Evolutionary conservation across 2,113 vertebrate genomes (phyloP).

Genomic region (Leucopternis melanops): DNA sequence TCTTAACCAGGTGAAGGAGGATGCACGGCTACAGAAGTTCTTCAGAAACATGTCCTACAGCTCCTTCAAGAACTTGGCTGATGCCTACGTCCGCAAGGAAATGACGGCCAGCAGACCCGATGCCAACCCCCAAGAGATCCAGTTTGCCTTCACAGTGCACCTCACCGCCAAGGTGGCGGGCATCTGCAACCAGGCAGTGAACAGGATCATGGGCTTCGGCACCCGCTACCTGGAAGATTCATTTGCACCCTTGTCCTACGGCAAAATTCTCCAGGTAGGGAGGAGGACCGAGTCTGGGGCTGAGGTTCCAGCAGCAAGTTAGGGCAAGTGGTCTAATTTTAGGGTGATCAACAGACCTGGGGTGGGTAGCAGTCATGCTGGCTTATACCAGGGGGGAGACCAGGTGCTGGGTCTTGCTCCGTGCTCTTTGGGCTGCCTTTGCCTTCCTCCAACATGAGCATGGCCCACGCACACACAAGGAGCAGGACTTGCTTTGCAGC

Average conservation of each 20-base stretch:
- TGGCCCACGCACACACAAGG: background rate
- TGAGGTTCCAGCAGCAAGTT: background rate
- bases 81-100: slow-evolving; percentile 71
- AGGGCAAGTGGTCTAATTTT: background rate
- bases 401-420: background rate
- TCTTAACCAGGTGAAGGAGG: slow-evolving; percentile 73
- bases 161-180: slow-evolving; percentile 76
- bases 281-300: background rate
- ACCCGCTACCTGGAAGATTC: slow-evolving; percentile 73
- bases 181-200: slow-evolving; percentile 71
- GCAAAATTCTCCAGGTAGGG: slow-evolving; percentile 58
- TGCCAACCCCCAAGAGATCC: slow-evolving; percentile 59
- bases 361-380: background rate
- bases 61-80: slow-evolving; percentile 80
- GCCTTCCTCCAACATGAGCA: background rate
- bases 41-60: slow-evolving; percentile 78
- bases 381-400: background rate
- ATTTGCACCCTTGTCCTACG: slow-evolving; percentile 62
- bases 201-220: slow-evolving; percentile 81
- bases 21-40: slow-evolving; percentile 65
- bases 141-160: slow-evolving; percentile 76
- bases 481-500: background rate
- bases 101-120: background rate
- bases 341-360: background rate
- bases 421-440: background rate